phyloP scores from a whole-genome alignment of 2,888 invertebrate species.

The Ommatoiulus sabulosus region DNA sequence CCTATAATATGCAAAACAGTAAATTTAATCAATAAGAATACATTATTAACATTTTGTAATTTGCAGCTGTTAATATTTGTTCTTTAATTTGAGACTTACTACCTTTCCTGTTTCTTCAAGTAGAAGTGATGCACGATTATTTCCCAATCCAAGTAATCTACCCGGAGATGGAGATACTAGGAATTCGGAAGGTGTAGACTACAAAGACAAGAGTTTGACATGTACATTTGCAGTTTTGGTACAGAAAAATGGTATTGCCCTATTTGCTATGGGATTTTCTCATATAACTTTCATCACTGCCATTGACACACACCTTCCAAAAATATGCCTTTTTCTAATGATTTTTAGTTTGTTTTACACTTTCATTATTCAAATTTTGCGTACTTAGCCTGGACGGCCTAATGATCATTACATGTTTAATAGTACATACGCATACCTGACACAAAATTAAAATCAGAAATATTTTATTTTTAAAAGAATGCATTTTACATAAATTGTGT shows the following conservation, averaged over 20 bases:
- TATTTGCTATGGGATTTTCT: not conserved
- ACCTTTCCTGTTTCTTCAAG: conserved; percentile 39
- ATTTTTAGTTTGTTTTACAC: not conserved
- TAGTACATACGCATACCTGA: too few species aligned
- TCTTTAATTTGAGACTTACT: not conserved
- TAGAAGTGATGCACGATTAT: conserved; percentile 65
- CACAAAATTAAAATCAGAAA: not conserved
- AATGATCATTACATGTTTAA: too few species aligned
- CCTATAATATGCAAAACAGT: conserved; percentile 27
- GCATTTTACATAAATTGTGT: not conserved
- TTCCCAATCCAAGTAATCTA: conserved; percentile 71
- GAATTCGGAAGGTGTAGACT: conserved; percentile 69
- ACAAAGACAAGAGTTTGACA: conserved; percentile 49
- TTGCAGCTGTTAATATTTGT: not conserved
- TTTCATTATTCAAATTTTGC: not conserved
- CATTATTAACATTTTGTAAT: not conserved
- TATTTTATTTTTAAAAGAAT: not conserved
- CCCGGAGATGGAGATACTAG: conserved; percentile 69
- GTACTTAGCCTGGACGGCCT: not conserved
- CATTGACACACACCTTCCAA: not conserved
- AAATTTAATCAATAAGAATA: not conserved
- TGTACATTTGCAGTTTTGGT: not conserved
- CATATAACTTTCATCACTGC: not conserved
- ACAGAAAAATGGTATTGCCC: not conserved
- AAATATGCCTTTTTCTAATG: not conserved